Percentiles rank a stretch among this genome's conserved stretches.
These are phyloP conservation scores for Pangasianodon gigas DNA, from an alignment of 2,113 vertebrate species.

Conservation along the genomic window DNA sequence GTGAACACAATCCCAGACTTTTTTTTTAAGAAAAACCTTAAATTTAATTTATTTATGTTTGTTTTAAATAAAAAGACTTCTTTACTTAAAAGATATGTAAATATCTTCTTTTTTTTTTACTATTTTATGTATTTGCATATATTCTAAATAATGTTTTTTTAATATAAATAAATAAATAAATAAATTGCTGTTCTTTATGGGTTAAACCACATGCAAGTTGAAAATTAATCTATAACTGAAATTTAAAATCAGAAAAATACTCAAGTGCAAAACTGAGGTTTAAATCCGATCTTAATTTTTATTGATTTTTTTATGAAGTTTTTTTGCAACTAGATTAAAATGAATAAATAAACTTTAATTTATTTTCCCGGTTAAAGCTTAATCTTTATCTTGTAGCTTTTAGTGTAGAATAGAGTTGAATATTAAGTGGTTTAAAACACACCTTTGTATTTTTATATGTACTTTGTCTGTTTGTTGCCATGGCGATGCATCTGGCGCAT, in stretches of 20 bases:
- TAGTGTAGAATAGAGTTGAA: neutral
- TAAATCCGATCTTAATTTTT: neutral
- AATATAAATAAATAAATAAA: too few species aligned
- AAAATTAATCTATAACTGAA: too few species aligned
- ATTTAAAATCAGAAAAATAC: too few species aligned
- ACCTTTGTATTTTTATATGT: slow-evolving; percentile 52
- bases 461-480: slow-evolving; percentile 50
- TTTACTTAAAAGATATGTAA: neutral
- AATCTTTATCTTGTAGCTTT: neutral
- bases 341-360: neutral
- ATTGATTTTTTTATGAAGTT: neutral
- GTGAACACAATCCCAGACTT: slow-evolving; percentile 51
- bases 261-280: too few species aligned
- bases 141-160: too few species aligned
- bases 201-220: too few species aligned
- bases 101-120: neutral
- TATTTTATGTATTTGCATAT: neutral
- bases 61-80: neutral
- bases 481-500: slow-evolving; percentile 28
- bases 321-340: neutral
- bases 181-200: too few species aligned
- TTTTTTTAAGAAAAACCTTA: neutral
- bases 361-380: neutral
- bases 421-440: neutral
- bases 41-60: too few species aligned